phyloP scores from a whole-genome alignment of 2,888 invertebrate species.

The Caenorhabditis plicata region DNA sequence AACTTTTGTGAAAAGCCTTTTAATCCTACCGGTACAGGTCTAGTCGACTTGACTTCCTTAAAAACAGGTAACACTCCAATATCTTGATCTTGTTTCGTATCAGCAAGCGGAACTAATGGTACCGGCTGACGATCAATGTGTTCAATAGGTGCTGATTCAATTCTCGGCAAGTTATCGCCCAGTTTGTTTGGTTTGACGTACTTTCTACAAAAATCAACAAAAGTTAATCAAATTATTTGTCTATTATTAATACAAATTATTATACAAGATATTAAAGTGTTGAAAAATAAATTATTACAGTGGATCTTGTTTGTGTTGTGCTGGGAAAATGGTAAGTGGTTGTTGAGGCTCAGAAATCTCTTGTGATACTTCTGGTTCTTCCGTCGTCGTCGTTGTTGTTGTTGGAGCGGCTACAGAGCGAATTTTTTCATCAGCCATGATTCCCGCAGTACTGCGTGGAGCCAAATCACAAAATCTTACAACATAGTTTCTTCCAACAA shows the following conservation, averaged over 20 bases:
- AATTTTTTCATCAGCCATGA: constrained; percentile 24
- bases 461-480: constrained; percentile 63
- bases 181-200: no score
- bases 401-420: constrained; percentile 16
- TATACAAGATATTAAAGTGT: background rate
- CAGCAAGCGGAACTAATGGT: no score
- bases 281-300: constrained; percentile 1
- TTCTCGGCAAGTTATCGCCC: no score
- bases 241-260: no score
- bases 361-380: constrained; percentile 26
- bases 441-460: constrained; percentile 47
- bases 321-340: constrained; percentile 2
- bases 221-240: no score
- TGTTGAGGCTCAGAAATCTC: constrained; percentile 8
- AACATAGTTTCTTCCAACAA: constrained; percentile 48
- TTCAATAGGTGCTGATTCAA: no score
- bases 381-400: constrained; percentile 9
- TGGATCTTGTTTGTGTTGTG: constrained; percentile 8
- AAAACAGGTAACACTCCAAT: no score
- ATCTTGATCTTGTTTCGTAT: no score
- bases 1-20: background rate
- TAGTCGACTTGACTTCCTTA: no score
- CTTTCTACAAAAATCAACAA: no score
- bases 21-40: no score
- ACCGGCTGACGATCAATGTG: no score